Conservation (phyloP, 2,797 vertebrate species). For the Lemur catta region DNA sequence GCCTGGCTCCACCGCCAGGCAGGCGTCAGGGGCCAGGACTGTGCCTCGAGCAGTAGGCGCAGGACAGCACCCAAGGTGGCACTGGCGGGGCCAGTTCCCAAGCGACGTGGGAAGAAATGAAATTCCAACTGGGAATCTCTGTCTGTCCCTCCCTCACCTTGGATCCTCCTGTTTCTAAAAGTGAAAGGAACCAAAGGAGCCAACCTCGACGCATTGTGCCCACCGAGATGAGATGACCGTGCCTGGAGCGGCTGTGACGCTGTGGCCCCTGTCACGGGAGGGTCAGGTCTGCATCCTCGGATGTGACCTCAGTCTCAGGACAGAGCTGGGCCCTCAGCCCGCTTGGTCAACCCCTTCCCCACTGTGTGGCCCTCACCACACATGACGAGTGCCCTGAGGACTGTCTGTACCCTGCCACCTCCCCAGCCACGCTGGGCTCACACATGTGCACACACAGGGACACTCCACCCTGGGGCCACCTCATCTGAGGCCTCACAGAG, state of each 20-base stretch:
- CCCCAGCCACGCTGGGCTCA: background rate
- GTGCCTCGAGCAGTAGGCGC: accelerated
- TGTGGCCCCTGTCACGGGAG: constrained; percentile 83
- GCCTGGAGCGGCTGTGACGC: constrained; percentile 80
- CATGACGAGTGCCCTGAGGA: accelerated
- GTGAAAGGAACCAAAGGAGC: background rate
- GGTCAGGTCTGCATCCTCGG: constrained; percentile 89
- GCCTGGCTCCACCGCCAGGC: accelerated
- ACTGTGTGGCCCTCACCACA: background rate
- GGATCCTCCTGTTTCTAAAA: constrained; percentile 27
- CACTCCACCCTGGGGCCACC: too few species aligned
- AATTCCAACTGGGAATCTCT: background rate
- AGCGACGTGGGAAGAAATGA: background rate
- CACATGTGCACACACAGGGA: background rate
- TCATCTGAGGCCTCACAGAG: background rate
- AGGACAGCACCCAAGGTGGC: accelerated
- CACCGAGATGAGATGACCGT: too few species aligned
- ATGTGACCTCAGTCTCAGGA: constrained; percentile 84
- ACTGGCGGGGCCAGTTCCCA: accelerated
- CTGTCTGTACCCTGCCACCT: accelerated
- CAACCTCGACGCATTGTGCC: accelerated
- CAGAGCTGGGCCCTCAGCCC: constrained; percentile 76
- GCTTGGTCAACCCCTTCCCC: too few species aligned
- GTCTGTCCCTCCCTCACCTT: background rate
- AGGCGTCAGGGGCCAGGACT: background rate